phyloP scores from a whole-genome alignment of 2,113 vertebrate genomes.

The Petrocephalus zakoni region DNA sequence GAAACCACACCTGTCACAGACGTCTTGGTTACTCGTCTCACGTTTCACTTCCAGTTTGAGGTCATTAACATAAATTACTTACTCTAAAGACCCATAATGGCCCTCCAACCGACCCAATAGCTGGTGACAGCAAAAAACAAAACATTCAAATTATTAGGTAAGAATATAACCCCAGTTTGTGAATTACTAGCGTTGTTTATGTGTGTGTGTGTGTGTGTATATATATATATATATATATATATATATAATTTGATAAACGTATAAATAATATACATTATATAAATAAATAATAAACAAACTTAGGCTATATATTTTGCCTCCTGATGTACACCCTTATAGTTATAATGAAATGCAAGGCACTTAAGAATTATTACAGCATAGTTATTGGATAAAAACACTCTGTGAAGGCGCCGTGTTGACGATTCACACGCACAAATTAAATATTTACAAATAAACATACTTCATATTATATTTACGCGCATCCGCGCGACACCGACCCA shows the following conservation, averaged over 20 bases:
- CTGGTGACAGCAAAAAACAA: neutral
- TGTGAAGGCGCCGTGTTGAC: neutral
- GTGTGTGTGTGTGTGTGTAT: too few relatives aligned
- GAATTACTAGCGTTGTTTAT: neutral
- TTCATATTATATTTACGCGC: neutral
- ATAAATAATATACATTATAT: neutral
- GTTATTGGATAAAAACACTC: neutral
- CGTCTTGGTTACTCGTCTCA: constrained; percentile 5
- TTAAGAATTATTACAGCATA: neutral
- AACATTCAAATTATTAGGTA: neutral
- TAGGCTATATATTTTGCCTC: neutral
- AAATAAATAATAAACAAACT: neutral
- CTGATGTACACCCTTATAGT: neutral
- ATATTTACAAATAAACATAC: neutral
- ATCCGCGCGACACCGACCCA: neutral
- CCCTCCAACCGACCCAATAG: neutral
- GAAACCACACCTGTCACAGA: constrained; percentile 5
- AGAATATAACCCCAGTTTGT: neutral
- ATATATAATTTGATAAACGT: too few relatives aligned
- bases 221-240: too few relatives aligned
- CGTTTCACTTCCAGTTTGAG: constrained; percentile 10
- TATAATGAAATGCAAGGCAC: neutral
- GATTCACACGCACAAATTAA: neutral
- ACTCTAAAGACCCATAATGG: neutral
- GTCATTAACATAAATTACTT: neutral